phyloP scores from a whole-genome alignment of 1,140 invertebrate species.

The Eurosta solidaginis region DNA sequence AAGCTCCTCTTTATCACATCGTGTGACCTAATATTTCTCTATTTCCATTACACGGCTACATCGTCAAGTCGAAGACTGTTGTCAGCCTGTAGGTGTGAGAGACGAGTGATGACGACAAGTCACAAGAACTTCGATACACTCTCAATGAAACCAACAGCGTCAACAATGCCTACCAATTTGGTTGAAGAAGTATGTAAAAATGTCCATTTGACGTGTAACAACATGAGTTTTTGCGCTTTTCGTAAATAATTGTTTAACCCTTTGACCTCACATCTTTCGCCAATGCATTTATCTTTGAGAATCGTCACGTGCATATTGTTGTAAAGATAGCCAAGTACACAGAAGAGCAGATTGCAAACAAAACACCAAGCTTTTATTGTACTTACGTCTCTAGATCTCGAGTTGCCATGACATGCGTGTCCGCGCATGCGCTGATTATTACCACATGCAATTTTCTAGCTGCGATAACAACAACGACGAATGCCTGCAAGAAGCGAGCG shows the following conservation, averaged over 20 bases:
- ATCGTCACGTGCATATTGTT: slow-evolving; percentile 20
- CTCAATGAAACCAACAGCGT: too few relatives aligned
- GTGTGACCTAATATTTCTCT: too few relatives aligned
- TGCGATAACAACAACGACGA: neutral
- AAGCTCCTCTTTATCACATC: too few relatives aligned
- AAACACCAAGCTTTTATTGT: neutral
- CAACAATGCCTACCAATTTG: too few relatives aligned
- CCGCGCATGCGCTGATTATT: slow-evolving; percentile 17
- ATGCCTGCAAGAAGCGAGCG: neutral
- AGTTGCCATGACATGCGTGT: neutral
- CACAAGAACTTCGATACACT: too few relatives aligned
- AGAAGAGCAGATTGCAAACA: neutral
- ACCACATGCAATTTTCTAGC: neutral
- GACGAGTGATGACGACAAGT: too few relatives aligned
- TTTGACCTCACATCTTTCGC: slow-evolving; percentile 24
- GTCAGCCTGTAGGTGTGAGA: too few relatives aligned
- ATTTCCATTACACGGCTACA: too few relatives aligned
- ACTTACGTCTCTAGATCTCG: neutral
- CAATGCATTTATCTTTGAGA: slow-evolving; percentile 5
- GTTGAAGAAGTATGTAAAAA: too few relatives aligned
- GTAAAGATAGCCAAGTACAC: neutral
- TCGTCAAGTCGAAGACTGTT: too few relatives aligned
- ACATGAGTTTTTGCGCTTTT: slow-evolving; percentile 20
- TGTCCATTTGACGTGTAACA: neutral
- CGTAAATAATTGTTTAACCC: slow-evolving; percentile 31